Percentiles rank a stretch among this genome's conserved stretches.
These are phyloP conservation scores for Andricus grossulariae DNA, from an alignment of 1,140 invertebrate species.

Conservation along the genomic window DNA sequence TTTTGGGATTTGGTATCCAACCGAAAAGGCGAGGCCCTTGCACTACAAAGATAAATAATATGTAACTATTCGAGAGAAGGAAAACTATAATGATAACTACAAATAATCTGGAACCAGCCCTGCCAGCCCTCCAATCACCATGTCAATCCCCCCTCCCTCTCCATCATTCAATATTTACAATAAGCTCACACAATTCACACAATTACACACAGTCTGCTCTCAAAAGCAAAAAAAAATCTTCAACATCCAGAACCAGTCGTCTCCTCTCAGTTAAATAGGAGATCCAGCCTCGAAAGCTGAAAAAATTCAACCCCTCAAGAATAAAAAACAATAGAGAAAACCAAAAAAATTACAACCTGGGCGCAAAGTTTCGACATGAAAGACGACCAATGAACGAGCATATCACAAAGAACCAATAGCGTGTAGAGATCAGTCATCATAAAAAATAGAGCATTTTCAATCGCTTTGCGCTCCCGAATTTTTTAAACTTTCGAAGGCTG, in stretches of 20 bases:
- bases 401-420: slow-evolving; percentile 55
- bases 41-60: slow-evolving; percentile 56
- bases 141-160: slow-evolving; percentile 51
- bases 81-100: slow-evolving; percentile 42
- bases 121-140: slow-evolving; percentile 50
- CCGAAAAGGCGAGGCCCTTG: slow-evolving; percentile 52
- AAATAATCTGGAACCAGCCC: slow-evolving; percentile 39
- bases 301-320: not conserved
- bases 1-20: slow-evolving; percentile 1
- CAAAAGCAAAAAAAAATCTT: slow-evolving; percentile 58
- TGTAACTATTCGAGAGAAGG: slow-evolving; percentile 50
- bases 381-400: slow-evolving; percentile 55
- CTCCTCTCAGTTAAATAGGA: slow-evolving; percentile 68
- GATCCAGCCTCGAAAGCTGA: slow-evolving; percentile 26
- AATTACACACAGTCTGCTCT: slow-evolving; percentile 60
- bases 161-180: slow-evolving; percentile 51
- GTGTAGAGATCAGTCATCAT: slow-evolving; percentile 33
- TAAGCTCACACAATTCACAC: slow-evolving; percentile 53
- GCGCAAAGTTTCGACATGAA: slow-evolving; percentile 11
- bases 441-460: slow-evolving; percentile 15
- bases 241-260: slow-evolving; percentile 74
- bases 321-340: not conserved
- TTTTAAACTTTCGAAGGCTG: not conserved
- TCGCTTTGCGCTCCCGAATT: not conserved
- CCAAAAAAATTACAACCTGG: not conserved